phyloP scores from a whole-genome alignment of 2,888 invertebrate genomes.

The Neoascia interrupta region DNA sequence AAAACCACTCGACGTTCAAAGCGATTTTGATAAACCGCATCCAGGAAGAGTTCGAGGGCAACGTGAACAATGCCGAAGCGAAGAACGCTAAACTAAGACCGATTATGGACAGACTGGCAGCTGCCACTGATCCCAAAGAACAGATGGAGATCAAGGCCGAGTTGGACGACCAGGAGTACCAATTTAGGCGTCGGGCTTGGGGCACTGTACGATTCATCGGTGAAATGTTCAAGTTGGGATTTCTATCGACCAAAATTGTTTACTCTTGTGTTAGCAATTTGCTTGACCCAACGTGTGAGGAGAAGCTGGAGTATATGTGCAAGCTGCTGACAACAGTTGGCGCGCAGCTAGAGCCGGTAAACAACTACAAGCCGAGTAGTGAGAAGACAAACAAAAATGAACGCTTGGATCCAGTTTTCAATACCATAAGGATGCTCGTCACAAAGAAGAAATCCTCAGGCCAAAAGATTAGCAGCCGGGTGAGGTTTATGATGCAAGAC shows the following conservation, averaged over 20 bases:
- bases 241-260: constrained; percentile 75
- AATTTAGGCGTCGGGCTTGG: constrained; percentile 78
- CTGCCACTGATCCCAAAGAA: constrained; percentile 73
- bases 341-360: constrained; percentile 73
- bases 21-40: constrained; percentile 74
- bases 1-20: constrained; percentile 74
- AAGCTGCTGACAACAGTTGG: constrained; percentile 77
- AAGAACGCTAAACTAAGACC: constrained; percentile 76
- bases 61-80: constrained; percentile 77
- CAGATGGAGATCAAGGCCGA: constrained; percentile 76
- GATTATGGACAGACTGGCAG: constrained; percentile 73
- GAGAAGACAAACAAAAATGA: constrained; percentile 16
- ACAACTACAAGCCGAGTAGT: constrained; percentile 70
- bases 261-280: constrained; percentile 75
- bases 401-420: constrained; percentile 25
- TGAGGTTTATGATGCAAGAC: constrained; percentile 78
- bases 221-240: constrained; percentile 76
- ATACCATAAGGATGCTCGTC: constrained; percentile 7
- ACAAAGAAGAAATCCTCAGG: constrained; percentile 36
- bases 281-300: constrained; percentile 75
- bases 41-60: constrained; percentile 76
- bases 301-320: constrained; percentile 78
- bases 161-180: constrained; percentile 77
- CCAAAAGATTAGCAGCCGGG: constrained; percentile 76
- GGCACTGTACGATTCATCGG: constrained; percentile 78